Evolutionary conservation across 2,113 vertebrate genomes (phyloP), one percentile per base, ranked within the genome.

Genomic region (Blennius ocellaris): DNA sequence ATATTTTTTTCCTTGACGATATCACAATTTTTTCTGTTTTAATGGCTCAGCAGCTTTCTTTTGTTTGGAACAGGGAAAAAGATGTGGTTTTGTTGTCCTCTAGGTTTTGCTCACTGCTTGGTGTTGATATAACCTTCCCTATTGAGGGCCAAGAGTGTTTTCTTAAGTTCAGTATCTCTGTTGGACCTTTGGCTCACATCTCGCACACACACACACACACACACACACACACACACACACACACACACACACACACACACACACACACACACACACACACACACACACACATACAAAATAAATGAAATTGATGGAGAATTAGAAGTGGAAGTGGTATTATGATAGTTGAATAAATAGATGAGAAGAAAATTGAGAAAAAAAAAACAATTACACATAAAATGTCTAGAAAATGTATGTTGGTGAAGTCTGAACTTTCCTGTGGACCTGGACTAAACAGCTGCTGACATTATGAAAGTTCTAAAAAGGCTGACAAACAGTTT

Each of bases 41-140:
- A 76, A 73, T 80, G 76, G 37, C 21, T 50, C 38, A 7, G 11
- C 9, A 2, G 0, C 7, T 55, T 56, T 1, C 7, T 66, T 68
- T 45, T 58, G 36, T 71, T 77, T 74, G 52, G 11, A 60, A 52
- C 4, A n/a, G 44, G 37, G 50, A 64, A 48, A 70, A 65, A 69
- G 17, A 66, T 66, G 58, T 30, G 37, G 10, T 68, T 70, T 78
- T 81, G 71, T 83, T 80, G 78, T 78, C 57, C 17, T 40, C 38
- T 67, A 69, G 44, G 54, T 70, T 65, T 79, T 11, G 56, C 37
- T 41, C 16, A 0, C 12, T 53, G 56, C 44, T 65, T 43, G 40
- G 51, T 84, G 83, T 85, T 87, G 69, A 16, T 82, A 84, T 87
- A 90, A 86, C 86, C 82, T 80, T 58, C 57, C 21, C 44, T 63